Evolutionary conservation across 2,113 vertebrate genomes (phyloP).

Genomic region (Phainopepla nitens): DNA sequence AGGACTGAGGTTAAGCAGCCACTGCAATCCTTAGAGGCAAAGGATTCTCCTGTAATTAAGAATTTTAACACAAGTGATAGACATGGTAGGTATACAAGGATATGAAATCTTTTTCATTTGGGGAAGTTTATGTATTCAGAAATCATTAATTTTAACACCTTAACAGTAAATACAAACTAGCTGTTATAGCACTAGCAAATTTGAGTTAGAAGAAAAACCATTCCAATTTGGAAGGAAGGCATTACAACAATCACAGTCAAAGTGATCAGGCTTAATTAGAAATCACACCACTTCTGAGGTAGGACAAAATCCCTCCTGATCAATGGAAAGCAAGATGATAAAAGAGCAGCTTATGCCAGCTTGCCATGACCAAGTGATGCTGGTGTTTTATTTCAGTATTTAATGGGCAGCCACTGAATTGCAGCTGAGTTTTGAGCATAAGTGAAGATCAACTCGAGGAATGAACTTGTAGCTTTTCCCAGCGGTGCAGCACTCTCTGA

Average conservation of each 20-base stretch:
- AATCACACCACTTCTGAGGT: background rate
- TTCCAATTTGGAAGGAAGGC: background rate
- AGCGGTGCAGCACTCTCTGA: background rate
- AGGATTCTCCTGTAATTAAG: constrained; percentile 12
- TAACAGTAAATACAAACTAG: background rate
- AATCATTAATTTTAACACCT: background rate
- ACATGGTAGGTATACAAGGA: background rate
- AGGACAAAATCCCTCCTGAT: background rate
- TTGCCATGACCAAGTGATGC: background rate
- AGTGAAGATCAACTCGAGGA: background rate
- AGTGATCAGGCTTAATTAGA: background rate
- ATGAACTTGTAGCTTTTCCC: background rate
- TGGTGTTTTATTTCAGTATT: background rate
- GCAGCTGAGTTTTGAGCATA: background rate
- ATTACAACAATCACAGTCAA: background rate
- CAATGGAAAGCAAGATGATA: background rate
- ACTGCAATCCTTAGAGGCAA: background rate
- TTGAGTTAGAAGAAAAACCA: background rate
- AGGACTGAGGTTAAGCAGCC: background rate
- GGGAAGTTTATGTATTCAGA: background rate
- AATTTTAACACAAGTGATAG: background rate
- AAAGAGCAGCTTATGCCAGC: background rate
- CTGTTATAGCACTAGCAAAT: background rate
- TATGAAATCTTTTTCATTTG: background rate
- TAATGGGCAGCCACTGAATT: background rate